Percentiles rank a stretch among this genome's conserved stretches.
Conservation (phyloP, 2,797 vertebrate species). For the Cossypha heuglini region DNA sequence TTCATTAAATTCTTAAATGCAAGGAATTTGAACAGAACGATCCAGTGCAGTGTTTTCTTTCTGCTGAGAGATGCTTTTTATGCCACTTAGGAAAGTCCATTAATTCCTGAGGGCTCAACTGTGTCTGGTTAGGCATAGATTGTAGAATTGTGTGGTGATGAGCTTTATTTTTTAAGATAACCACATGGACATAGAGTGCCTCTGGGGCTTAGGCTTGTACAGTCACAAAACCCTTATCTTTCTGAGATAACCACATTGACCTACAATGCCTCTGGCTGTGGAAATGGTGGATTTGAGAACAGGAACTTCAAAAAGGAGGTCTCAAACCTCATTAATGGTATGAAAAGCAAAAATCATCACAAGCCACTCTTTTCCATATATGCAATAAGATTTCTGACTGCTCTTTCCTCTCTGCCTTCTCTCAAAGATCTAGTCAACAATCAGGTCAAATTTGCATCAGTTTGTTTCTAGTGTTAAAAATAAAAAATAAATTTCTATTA, state of each 20-base stretch:
- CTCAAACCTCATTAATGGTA: background rate
- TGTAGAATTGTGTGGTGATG: background rate
- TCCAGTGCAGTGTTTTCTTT: background rate
- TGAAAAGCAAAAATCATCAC: background rate
- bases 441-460: background rate
- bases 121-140: conserved; percentile 22
- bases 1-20: background rate
- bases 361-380: background rate
- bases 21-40: background rate
- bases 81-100: background rate
- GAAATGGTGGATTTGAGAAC: conserved; percentile 4
- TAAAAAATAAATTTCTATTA: background rate
- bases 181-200: background rate
- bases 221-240: background rate
- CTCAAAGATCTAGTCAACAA: background rate
- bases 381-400: background rate
- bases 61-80: conserved; percentile 3
- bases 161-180: conserved; percentile 42
- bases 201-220: background rate
- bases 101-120: conserved; percentile 8
- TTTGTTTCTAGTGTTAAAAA: background rate
- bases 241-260: conserved; percentile 33
- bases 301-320: background rate
- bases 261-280: background rate
- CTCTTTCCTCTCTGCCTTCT: background rate